Conservation (phyloP, 2,113 vertebrate species). For the Pedetes capensis region DNA sequence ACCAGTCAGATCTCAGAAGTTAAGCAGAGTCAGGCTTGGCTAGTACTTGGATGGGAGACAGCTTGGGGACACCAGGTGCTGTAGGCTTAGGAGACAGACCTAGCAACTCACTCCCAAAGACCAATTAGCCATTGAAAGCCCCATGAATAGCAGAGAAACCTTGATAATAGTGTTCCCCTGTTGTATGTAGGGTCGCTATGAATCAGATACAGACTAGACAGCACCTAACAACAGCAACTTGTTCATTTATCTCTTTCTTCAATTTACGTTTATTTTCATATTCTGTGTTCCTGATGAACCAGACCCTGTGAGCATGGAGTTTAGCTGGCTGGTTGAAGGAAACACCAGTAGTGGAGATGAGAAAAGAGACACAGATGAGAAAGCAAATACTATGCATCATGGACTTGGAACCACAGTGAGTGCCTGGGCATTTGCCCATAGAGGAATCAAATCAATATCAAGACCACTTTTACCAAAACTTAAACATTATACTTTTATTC, state of each 20-base stretch:
- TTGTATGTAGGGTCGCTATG: too few species aligned
- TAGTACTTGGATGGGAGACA: too few species aligned
- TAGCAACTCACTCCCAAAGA: too few species aligned
- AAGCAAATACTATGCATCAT: fast-evolving
- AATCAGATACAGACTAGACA: too few species aligned
- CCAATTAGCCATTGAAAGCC: too few species aligned
- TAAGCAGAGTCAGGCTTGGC: too few species aligned
- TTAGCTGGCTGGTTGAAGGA: neutral
- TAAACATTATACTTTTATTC: neutral
- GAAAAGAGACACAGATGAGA: neutral
- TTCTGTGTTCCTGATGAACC: neutral
- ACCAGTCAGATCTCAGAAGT: too few species aligned
- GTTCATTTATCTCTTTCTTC: neutral
- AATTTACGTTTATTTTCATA: neutral
- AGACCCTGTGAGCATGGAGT: neutral
- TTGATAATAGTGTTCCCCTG: too few species aligned
- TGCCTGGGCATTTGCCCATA: fast-evolving
- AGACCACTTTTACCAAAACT: neutral
- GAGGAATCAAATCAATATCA: neutral
- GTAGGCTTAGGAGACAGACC: too few species aligned
- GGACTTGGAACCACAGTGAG: neutral
- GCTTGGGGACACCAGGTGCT: too few species aligned
- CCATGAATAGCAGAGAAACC: too few species aligned
- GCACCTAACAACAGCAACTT: too few species aligned
- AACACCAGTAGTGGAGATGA: neutral